These are phyloP conservation scores for Drosophila tripunctata DNA, from an alignment of 2,888 invertebrate species.

Conservation along the genomic window DNA sequence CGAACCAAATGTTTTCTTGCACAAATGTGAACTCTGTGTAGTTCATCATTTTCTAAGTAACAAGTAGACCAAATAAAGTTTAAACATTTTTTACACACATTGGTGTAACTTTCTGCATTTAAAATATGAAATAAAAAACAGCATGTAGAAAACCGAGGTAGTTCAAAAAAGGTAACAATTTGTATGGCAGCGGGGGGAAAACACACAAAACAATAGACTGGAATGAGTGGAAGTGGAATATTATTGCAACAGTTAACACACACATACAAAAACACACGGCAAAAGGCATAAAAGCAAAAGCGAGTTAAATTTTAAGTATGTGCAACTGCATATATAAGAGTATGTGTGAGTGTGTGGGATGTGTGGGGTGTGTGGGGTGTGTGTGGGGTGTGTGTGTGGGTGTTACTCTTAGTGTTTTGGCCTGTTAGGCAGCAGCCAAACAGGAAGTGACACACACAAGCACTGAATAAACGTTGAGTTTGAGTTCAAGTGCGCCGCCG, in stretches of 20 bases:
- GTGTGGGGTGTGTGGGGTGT: conserved; percentile 1
- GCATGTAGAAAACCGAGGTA: not conserved
- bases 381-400: conserved; percentile 4
- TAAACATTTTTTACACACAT: not conserved
- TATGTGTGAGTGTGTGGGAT: conserved; percentile 6
- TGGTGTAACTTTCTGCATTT: too few species aligned
- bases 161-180: conserved; percentile 24
- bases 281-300: conserved; percentile 29
- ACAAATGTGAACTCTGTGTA: too few species aligned
- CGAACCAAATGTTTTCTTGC: too few species aligned
- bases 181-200: not conserved
- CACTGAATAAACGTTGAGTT: conserved; percentile 21
- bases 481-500: conserved; percentile 54
- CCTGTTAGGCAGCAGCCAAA: conserved; percentile 56
- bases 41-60: too few species aligned
- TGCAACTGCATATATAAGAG: conserved; percentile 27
- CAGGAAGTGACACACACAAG: conserved; percentile 56
- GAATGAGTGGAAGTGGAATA: conserved; percentile 33
- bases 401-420: conserved; percentile 25
- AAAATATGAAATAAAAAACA: not conserved
- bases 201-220: conserved; percentile 23
- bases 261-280: conserved; percentile 25
- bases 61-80: not conserved
- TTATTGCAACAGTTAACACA: conserved; percentile 65
- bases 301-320: conserved; percentile 64